Base-by-base conservation (phyloP, 2,888 invertebrate species). In the Chydorus sphaericus region DNA sequence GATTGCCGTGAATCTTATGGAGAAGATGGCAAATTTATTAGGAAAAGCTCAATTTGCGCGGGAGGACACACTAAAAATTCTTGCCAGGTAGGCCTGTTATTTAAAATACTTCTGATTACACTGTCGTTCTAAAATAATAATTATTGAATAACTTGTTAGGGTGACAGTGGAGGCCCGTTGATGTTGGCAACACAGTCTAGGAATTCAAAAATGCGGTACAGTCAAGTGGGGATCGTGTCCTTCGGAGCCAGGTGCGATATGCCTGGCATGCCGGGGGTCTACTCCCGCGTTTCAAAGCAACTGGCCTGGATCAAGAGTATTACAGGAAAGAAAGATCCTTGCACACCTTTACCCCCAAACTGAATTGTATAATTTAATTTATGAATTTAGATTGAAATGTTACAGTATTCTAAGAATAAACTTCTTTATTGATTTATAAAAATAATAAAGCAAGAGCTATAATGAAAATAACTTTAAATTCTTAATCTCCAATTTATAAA, bases 151-250 rank as follows among this genome's bases (percentile, higher is more conserved):
- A 18, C 16, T 31, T 1, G 10, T 31, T 4, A 53, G 53, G 53
- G 53, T 20, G 53, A 53, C 10, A 53, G 53, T 26, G 53, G 53
- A 6, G 53, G 53, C 7, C 53, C 53, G 11, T 36, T 53, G 38
- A 53, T 53, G 28, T 14, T 37, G 11, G 8, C 29, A 5, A 31
- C 23, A 5, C 18, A 53, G 6, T 38, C 37, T 14, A 5, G n/a
- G 4, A 23, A 36, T 33, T 52, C 52, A 31, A n/a, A 14, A 2
- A 7, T 7, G 23, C 18, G 53, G 10, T 53, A 38, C 16, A 10
- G 18, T 53, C 53, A 53, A 38, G 26, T 38, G 4, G 53, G 53
- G 14, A 38, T 53, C 2, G 53, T 53, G 28, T 53, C 53, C 26
- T 53, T 36, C 37, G 53, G 53, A 8, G n/a, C 38, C 26, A 38